These are phyloP conservation scores for Liodrosophila aerea DNA, from an alignment of 2,888 invertebrate genomes.

Conservation along the genomic window DNA sequence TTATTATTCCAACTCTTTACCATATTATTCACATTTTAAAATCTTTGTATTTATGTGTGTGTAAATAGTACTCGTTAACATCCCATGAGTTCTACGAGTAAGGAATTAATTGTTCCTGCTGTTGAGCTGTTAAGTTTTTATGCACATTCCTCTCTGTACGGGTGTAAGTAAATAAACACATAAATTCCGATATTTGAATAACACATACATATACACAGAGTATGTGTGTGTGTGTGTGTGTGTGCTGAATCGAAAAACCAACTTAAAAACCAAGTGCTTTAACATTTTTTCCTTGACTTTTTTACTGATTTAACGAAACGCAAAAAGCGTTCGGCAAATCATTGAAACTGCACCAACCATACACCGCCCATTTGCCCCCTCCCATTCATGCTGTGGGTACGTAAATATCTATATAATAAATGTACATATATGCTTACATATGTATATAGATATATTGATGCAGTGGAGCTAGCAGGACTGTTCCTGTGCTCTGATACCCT, in stretches of 20 bases:
- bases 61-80: too few relatives aligned
- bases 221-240: constrained; percentile 1
- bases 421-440: constrained; percentile 9
- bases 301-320: constrained; percentile 38
- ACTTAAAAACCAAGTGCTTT: constrained; percentile 33
- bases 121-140: constrained; percentile 3
- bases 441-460: constrained; percentile 1
- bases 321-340: constrained; percentile 44
- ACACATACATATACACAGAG: neutral
- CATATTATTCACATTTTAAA: too few relatives aligned
- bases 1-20: too few relatives aligned
- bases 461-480: neutral
- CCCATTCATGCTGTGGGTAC: neutral
- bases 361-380: neutral
- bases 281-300: constrained; percentile 19
- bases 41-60: too few relatives aligned
- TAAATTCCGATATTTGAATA: constrained; percentile 3
- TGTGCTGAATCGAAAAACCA: constrained; percentile 15
- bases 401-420: neutral
- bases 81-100: too few relatives aligned
- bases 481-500: neutral
- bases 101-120: neutral
- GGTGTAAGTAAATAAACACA: constrained; percentile 5
- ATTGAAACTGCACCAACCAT: constrained; percentile 13
- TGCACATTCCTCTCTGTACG: neutral